Evolutionary conservation across 2,113 vertebrate species (phyloP), one percentile per base, ranked within the genome.

Genomic region (Peucedramus taeniatus): DNA sequence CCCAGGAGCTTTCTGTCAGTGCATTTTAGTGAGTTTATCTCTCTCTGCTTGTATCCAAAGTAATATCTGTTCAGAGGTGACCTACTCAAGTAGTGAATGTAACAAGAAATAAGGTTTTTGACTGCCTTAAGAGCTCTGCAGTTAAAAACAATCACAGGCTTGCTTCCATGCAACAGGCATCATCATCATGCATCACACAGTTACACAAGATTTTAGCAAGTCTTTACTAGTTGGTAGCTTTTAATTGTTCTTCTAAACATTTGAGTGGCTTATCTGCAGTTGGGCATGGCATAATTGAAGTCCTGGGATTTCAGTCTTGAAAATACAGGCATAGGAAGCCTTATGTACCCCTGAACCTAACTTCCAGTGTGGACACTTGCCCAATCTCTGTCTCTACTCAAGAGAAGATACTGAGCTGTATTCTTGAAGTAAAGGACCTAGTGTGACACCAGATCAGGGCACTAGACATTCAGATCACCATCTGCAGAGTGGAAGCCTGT

Each of bases 1-100:
- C 69, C 66, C 76, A 59, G 56, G 21, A 80, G 40, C 40, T 95
- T 98, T 98, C 98, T 98, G 94, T 97, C 98, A 98, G 97, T 98
- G 97, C 97, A 97, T 98, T 98, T 85, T n/a, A 90, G 83, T 85
- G 70, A 80, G 27, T 87, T 94, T 96, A 5, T 94, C 83, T 86
- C 61, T 96, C 93, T 96, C 90, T 96, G 92, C 42, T 93, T 95
- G 57, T 47, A 64, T 77, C 47, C 31, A 87, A 56, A 18, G 63
- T 87, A 96, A 33, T 28, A 19, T 87, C 69, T 89, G 45, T 39
- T 97, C 94, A 97, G 95, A 50, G 75, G 19, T 77, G 85, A 96
- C 94, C 90, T 81, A 92, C 95, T 88, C 96, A 76, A 91, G 54
- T 50, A 69, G 44, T 66, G 51, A 97, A 90, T 42, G 59, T 35